Evolutionary conservation across 1,140 invertebrate species (phyloP).

Genomic region (Patella vulgata): DNA sequence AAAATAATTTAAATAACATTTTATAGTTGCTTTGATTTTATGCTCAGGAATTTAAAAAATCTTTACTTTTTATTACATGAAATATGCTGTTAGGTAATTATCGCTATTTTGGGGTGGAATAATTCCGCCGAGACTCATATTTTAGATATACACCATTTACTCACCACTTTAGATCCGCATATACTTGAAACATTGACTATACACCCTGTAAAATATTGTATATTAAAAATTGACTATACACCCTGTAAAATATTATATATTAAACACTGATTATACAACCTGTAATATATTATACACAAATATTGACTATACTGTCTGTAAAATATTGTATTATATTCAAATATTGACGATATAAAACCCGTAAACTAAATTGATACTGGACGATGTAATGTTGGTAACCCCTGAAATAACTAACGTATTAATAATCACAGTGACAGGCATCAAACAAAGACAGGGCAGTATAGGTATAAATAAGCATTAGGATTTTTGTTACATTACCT

Average conservation of each 20-base stretch:
- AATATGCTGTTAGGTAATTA: no score
- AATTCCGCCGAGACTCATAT: no score
- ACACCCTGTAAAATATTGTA: slow-evolving; percentile 41
- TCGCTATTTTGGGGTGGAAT: no score
- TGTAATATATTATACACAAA: no score
- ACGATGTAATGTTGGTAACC: background rate
- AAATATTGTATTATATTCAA: background rate
- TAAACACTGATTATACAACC: no score
- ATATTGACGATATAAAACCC: background rate
- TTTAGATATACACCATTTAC: slow-evolving; percentile 8
- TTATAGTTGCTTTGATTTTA: no score
- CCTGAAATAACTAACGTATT: no score
- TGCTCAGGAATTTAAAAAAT: no score
- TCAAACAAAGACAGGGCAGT: background rate
- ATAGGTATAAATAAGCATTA: background rate
- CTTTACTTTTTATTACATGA: no score
- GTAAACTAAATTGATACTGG: background rate
- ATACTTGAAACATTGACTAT: slow-evolving; percentile 88
- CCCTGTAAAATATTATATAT: no score
- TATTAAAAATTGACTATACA: no score
- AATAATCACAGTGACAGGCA: background rate
- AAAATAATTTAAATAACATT: no score
- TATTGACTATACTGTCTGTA: background rate
- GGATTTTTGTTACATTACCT: slow-evolving; percentile 22
- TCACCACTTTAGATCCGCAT: slow-evolving; percentile 77